Conservation (phyloP, 2,113 vertebrate genomes). For the Psammodynastes pulverulentus region DNA sequence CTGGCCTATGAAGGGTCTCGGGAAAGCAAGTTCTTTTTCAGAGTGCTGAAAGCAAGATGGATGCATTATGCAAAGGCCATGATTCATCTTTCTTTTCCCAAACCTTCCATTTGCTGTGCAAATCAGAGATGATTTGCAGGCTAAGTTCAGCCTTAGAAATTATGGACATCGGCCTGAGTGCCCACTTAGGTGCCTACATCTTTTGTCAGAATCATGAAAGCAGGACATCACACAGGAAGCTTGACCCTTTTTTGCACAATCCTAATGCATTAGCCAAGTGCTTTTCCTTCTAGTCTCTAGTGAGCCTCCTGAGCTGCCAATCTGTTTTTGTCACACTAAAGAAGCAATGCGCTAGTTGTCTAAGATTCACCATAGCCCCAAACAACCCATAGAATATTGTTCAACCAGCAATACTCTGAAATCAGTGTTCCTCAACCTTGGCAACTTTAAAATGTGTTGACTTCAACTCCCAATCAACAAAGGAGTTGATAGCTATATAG, state of each 20-base stretch:
- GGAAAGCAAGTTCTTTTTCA: not conserved
- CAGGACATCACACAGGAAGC: not conserved
- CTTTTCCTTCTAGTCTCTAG: not conserved
- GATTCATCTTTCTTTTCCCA: not conserved
- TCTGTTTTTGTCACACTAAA: not conserved
- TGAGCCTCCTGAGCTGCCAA: not conserved
- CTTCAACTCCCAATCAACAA: not conserved
- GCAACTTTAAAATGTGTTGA: not conserved
- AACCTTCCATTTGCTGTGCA: not conserved
- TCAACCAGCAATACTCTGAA: not conserved
- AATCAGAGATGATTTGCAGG: not conserved
- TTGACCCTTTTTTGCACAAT: not conserved
- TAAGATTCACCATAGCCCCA: not conserved
- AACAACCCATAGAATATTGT: not conserved
- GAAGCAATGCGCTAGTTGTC: not conserved
- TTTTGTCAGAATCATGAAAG: not conserved
- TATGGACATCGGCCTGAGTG: not conserved
- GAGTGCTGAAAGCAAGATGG: not conserved
- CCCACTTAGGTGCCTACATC: not conserved
- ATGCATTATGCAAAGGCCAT: not conserved
- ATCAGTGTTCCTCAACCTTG: not conserved
- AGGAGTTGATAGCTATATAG: not conserved
- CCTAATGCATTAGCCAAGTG: not conserved
- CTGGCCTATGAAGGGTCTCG: not conserved
- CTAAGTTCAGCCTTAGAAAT: not conserved